Conservation (phyloP, 2,797 vertebrate genomes). For the Coluber constrictor region DNA sequence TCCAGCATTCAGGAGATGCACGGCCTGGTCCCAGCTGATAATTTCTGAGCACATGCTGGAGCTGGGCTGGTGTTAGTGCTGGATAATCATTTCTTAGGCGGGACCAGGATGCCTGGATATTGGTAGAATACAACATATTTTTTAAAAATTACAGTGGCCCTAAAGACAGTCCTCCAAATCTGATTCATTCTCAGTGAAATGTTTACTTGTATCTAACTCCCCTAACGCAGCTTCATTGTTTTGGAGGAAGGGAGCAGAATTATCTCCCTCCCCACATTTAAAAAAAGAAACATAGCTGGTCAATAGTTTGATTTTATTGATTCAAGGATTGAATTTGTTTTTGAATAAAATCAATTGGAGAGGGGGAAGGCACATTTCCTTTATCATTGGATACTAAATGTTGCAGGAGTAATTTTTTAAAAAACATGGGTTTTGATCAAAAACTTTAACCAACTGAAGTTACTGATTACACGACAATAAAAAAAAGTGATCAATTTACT, state of each 20-base stretch:
- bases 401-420: background rate
- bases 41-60: conserved; percentile 88
- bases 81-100: conserved; percentile 81
- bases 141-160: background rate
- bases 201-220: background rate
- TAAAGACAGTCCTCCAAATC: background rate
- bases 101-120: conserved; percentile 73
- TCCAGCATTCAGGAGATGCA: conserved; percentile 81
- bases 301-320: background rate
- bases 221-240: background rate
- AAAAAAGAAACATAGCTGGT: background rate
- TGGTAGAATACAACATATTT: background rate
- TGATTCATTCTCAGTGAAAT: background rate
- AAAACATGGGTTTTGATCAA: background rate
- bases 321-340: background rate
- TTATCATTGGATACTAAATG: background rate
- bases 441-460: background rate
- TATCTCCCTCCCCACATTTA: background rate
- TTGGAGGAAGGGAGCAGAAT: background rate
- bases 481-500: background rate
- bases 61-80: conserved; percentile 81
- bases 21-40: conserved; percentile 87
- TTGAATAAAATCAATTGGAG: background rate
- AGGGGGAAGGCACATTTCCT: background rate
- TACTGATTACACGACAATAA: background rate